Conservation (phyloP, 2,113 vertebrate genomes). For the Brienomyrus brachyistius region DNA sequence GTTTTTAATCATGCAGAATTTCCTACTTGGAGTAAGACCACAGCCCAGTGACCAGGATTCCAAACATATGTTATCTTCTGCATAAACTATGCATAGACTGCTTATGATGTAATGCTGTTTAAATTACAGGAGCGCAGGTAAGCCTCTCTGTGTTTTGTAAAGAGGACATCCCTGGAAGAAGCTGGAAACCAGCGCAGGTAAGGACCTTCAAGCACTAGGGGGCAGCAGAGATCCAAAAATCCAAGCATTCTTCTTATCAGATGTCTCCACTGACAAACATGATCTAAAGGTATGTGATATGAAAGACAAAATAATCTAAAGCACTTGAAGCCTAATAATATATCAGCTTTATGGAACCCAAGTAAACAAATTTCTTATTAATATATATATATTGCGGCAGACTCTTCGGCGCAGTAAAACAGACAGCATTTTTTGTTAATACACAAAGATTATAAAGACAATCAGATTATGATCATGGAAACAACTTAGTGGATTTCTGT, state of each 20-base stretch:
- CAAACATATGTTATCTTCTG: not conserved
- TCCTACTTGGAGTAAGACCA: not conserved
- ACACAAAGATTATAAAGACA: too few species aligned
- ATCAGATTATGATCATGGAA: not conserved
- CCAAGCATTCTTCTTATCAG: not conserved
- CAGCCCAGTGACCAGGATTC: not conserved
- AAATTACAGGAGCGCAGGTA: not conserved
- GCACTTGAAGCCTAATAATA: not conserved
- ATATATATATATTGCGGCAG: too few species aligned
- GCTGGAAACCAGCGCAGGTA: not conserved
- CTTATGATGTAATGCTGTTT: not conserved
- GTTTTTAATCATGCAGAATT: not conserved
- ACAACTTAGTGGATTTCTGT: not conserved
- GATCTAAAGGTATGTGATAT: not conserved
- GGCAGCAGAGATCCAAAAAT: slow-evolving; percentile 12
- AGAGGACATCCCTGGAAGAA: not conserved
- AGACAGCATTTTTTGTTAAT: too few species aligned
- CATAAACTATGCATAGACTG: not conserved
- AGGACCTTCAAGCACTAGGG: not conserved
- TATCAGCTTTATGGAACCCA: not conserved
- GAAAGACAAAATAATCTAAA: not conserved
- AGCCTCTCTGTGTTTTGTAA: not conserved
- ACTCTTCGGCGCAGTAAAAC: too few species aligned
- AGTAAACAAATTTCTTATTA: not conserved
- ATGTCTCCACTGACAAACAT: not conserved